Percentiles rank a stretch among this genome's conserved stretches.
These are phyloP conservation scores for Monoplex corrugatus DNA, from an alignment of 2,888 invertebrate genomes.

Conservation along the genomic window DNA sequence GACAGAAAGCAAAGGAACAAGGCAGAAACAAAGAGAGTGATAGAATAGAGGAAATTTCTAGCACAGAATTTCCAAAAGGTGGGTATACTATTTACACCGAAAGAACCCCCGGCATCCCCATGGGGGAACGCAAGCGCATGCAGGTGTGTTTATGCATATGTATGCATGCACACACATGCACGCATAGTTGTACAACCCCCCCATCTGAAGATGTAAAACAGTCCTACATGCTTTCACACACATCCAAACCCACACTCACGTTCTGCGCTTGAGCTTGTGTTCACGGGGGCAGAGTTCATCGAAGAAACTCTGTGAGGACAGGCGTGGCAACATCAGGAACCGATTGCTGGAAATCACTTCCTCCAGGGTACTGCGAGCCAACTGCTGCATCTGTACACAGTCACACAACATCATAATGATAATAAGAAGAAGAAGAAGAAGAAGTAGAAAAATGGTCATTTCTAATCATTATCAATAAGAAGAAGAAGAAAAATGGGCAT, in stretches of 20 bases:
- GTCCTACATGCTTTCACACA: not conserved
- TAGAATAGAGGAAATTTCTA: too few relatives aligned
- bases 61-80: too few relatives aligned
- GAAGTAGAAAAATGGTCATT: too few relatives aligned
- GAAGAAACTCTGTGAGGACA: constrained; percentile 93
- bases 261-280: constrained; percentile 69
- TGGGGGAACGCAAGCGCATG: too few relatives aligned
- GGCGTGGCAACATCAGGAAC: constrained; percentile 91
- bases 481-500: too few relatives aligned
- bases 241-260: constrained; percentile 59
- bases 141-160: not conserved
- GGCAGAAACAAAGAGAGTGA: too few relatives aligned
- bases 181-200: not conserved
- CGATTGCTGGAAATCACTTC: constrained; percentile 94
- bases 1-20: too few relatives aligned
- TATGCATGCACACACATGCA: not conserved
- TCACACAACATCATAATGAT: too few relatives aligned
- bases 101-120: too few relatives aligned
- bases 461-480: too few relatives aligned
- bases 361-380: constrained; percentile 92
- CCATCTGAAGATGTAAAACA: not conserved
- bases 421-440: not conserved
- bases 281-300: constrained; percentile 92
- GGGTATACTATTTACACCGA: too few relatives aligned
- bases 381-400: constrained; percentile 88